Base-by-base conservation (phyloP, 1,140 invertebrate genomes). In the Solenopsis invicta region DNA sequence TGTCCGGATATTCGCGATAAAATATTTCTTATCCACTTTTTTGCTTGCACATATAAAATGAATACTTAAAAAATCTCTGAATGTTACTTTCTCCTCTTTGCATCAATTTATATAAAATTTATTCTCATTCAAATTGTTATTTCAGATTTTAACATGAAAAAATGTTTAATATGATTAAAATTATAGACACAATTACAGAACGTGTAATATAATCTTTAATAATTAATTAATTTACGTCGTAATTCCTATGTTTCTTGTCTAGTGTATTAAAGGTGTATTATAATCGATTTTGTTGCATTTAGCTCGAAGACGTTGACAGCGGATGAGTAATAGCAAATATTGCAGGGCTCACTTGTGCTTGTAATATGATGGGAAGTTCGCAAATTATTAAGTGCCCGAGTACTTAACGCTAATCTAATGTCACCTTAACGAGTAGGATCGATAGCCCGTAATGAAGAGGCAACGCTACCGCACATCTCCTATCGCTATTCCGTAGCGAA, bases 341-440 rank as follows among this genome's bases (percentile, higher is more conserved):
- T 41, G 54, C 18, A 13, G 12, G 24, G 71, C 67, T 81, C 45
- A 9, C 24, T 37, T 76, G 8, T 52, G 66, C 78, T n/a, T 41
- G 54, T 59, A 74, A 84, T 62, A 62, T 29, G 80, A 48, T 45
- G 41, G 21, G 24, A 82, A 72, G 24, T 50, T 84, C 45, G 29
- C n/a, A 8, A 61, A 84, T 84, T 74, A 84, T 84, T 84, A 84
- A 84, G 80, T 84, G 52, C 13, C 24, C 29, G 45, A 71, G 41
- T 72, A 75, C 80, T 84, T 84, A 75, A 62, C 24, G 80, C 8
- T 84, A 84, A 84, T 75, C 41, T 84, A 75, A 84, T 75, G 69
- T 84, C 69, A 62, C 45, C 41, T 82, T 75, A 84, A 84, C 80
- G 80, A 84, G 80, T 29, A 45, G 80, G 80, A 75, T 74, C 80